phyloP scores from a whole-genome alignment of 1,140 invertebrate genomes.

The Drosophila littoralis region DNA sequence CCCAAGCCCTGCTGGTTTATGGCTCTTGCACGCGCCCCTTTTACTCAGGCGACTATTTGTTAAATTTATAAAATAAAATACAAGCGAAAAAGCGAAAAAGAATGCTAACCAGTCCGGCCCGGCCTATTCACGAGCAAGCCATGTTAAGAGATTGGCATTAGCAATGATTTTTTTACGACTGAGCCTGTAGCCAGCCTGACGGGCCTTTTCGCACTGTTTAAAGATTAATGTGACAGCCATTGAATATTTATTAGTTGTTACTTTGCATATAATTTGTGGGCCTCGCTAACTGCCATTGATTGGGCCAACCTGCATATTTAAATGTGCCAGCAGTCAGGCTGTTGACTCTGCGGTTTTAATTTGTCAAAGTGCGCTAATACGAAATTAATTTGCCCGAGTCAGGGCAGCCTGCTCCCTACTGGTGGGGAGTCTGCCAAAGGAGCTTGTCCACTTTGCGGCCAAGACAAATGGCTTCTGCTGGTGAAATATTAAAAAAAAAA shows the following conservation, averaged over 20 bases:
- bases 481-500: conserved; percentile 75
- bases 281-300: conserved; percentile 67
- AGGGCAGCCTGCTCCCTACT: conserved; percentile 17
- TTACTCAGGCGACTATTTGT: conserved; percentile 75
- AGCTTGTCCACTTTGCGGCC: conserved; percentile 69
- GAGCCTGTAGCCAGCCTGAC: conserved; percentile 2
- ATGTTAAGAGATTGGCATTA: conserved; percentile 77
- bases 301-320: conserved; percentile 58
- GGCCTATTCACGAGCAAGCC: conserved; percentile 5
- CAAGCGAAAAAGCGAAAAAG: conserved; percentile 11
- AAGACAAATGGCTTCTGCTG: conserved; percentile 78
- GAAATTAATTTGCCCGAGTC: conserved; percentile 73
- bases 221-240: conserved; percentile 81
- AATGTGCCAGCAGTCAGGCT: conserved; percentile 67
- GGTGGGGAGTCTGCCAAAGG: conserved; percentile 46
- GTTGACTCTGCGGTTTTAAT: conserved; percentile 80
- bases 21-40: conserved; percentile 73
- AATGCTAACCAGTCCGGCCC: conserved; percentile 3
- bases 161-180: conserved; percentile 65
- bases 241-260: conserved; percentile 82
- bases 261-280: conserved; percentile 80
- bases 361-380: conserved; percentile 81
- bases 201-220: conserved; percentile 64
- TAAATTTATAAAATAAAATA: conserved; percentile 77
- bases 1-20: conserved; percentile 66